Evolutionary conservation across 2,888 invertebrate species (phyloP), one percentile per base, ranked within the genome.

Genomic region (Hirtodrosophila cameraria): DNA sequence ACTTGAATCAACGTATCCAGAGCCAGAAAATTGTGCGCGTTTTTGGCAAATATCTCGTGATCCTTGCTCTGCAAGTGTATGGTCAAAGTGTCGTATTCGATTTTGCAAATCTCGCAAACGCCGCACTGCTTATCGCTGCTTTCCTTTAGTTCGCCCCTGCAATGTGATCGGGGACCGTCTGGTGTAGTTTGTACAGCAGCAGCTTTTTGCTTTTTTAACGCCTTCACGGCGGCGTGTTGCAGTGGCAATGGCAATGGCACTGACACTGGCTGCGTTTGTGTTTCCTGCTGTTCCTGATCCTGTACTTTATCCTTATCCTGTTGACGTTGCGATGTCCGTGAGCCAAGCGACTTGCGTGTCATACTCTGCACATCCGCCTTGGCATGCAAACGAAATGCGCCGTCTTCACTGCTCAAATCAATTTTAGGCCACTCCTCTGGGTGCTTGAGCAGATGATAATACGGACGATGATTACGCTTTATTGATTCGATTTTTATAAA

Each of bases 51-150:
- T 69, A 94, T 93, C 52, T 94, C 91, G 90, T 96, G 96, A 78
- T 94, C 94, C 76, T 95, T 94, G 23, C 94, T 94, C 70, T 94
- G 94, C 13, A 95, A 91, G 87, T 96, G 96, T 66, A 94, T 92
- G 11, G 93, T 93, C 9, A 95, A 92, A 85, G 94, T 94, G 59
- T 92, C 92, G 90, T 95, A 96, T 81, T 95, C 94, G 42, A 93
- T 91, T 87, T 94, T 94, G 90, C 96, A 96, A 90, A 96, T 94
- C 91, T 96, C 95, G 91, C 96, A 96, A 87, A 94, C 96, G 12
- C 96, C 96, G 35, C 93, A 93, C 68, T 92, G 90, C 38, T 90
- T 90, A 2, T 91, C 90, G 23, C 86, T 89, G 1, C 90, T 82
- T 28, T 89, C 89, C 49, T 88, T 88, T 2, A 58, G 48, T 13